Conservation (phyloP, 1,140 invertebrate genomes). For the Dendrolimus punctatus region DNA sequence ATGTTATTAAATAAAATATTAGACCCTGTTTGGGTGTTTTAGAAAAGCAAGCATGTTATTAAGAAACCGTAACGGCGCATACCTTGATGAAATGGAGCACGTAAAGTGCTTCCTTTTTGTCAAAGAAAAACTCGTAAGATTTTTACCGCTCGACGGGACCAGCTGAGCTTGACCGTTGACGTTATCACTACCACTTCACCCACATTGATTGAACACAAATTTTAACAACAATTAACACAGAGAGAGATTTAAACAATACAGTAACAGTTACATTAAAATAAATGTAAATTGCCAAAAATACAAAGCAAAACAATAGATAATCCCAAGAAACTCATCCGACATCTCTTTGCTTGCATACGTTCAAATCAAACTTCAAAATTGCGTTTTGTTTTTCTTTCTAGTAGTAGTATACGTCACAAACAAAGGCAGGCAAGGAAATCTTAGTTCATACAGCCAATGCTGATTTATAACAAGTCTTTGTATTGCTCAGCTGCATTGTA, state of each 20-base stretch:
- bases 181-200: constrained; percentile 49
- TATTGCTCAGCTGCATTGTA: too few species aligned
- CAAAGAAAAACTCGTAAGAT: constrained; percentile 59
- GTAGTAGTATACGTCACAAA: not conserved
- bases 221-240: not conserved
- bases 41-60: constrained; percentile 13
- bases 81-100: constrained; percentile 63
- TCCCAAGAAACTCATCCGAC: constrained; percentile 15
- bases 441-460: too few species aligned
- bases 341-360: constrained; percentile 13
- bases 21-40: not conserved
- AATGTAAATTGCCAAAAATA: not conserved
- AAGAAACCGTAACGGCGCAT: constrained; percentile 52
- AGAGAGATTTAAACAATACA: not conserved
- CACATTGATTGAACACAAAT: constrained; percentile 10
- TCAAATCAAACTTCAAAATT: constrained; percentile 22
- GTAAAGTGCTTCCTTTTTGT: constrained; percentile 53
- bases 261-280: not conserved
- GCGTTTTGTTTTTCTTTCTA: constrained; percentile 15
- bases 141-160: constrained; percentile 63
- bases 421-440: too few species aligned
- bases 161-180: constrained; percentile 64
- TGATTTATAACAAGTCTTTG: too few species aligned
- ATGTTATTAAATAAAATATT: too few species aligned
- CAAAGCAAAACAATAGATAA: constrained; percentile 6